Evolutionary conservation across 64 coral and sea anemone genomes (phyloP), one percentile per base, ranked within the genome.

Genomic region (Actinia equina): DNA sequence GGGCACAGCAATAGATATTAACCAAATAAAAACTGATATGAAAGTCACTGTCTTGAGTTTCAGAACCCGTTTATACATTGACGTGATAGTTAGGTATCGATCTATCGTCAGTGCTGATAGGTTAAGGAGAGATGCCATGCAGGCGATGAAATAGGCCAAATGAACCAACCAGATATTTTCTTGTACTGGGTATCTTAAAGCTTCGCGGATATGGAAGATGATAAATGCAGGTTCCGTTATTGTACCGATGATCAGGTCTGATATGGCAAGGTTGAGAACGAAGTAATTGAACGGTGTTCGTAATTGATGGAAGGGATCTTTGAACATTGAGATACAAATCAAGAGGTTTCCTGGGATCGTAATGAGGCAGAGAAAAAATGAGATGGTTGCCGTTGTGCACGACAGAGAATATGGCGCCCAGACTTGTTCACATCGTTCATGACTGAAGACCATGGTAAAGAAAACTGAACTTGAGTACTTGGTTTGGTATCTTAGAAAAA

Each of bases 271-370:
- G 44, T 96, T 92, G 13, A 96, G 57, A 0, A 96, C 91, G 25
- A 96, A 96, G 43, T 76, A 96, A 85, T 96, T 96, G n/a, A 96
- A 96, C 16, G 94, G 83, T n/a, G 91, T 90, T 56, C 83, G 93
- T 4, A 96, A 85, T 71, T 96, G 79, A 78, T 71, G 83, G 85
- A 93, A 90, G 30, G 94, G 94, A 53, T 96, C 94, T 63, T 83
- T 88, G 11, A 93, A 20, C 43, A 96, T 90, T 43, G 91, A 83
- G 23, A 96, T 59, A 51, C 90, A 92, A 14, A 96, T 89, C 25
- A 96, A 52, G n/a, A 96, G 79, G 44, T 96, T 96, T 88, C 94
- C 94, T 51, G 94, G 94, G 16, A 96, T 87, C 5, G 94, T 96
- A 22, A 96, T 44, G 7, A 96, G 43, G 60, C 88, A 96, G 9